Conservation (phyloP, 2,797 vertebrate species). For the Danio jaintianensis region DNA sequence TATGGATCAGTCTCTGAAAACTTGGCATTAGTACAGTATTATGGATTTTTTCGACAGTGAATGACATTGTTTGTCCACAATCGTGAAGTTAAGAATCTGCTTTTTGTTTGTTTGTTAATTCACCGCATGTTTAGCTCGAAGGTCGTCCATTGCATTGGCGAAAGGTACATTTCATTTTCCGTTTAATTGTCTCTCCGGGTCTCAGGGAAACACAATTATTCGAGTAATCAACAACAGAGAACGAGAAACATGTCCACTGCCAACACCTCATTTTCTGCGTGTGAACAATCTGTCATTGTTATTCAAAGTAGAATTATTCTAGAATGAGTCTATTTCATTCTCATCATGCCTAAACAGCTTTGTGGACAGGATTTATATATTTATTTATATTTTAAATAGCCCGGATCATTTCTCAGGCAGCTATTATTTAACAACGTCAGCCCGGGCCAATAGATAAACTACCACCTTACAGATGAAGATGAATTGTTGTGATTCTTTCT, state of each 20-base stretch:
- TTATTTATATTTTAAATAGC: background rate
- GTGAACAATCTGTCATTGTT: conserved; percentile 71
- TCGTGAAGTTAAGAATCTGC: background rate
- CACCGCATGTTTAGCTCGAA: background rate
- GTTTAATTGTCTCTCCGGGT: conserved; percentile 65
- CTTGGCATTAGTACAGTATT: conserved; percentile 60
- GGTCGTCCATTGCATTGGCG: background rate
- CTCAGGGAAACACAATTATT: conserved; percentile 70
- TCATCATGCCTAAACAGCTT: conserved; percentile 20
- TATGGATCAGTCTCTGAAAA: conserved; percentile 56
- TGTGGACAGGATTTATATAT: background rate
- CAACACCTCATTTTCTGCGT: conserved; percentile 67
- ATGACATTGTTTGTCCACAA: conserved; percentile 55
- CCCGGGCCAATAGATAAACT: background rate
- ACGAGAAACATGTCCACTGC: conserved; percentile 64
- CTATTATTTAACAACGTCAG: conserved; percentile 21
- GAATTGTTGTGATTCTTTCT: background rate
- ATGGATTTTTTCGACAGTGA: conserved; percentile 64
- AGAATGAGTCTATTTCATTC: conserved; percentile 31
- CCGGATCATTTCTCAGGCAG: background rate
- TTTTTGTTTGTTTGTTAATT: conserved; percentile 4
- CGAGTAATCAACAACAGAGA: conserved; percentile 72
- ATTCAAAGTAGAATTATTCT: conserved; percentile 14
- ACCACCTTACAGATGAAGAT: background rate
- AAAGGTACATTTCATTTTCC: conserved; percentile 58